Evolutionary conservation across 1,140 invertebrate genomes (phyloP).

Genomic region (Leptonema lineaticorne): DNA sequence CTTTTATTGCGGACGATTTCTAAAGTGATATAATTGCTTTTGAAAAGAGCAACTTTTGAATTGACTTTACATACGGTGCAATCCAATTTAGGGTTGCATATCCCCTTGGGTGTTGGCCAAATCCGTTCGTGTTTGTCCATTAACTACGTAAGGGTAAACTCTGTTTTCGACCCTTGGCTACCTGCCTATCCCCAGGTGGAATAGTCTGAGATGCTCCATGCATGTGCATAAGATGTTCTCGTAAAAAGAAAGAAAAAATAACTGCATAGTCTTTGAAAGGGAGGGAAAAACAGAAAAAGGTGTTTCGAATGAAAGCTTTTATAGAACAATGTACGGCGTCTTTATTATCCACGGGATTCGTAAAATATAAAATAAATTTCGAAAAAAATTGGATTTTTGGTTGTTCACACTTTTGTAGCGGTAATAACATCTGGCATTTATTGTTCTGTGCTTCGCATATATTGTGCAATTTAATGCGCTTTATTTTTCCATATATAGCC

Average conservation of each 20-base stretch:
- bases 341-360: slow-evolving; percentile 12
- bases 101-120: slow-evolving; percentile 14
- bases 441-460: not conserved
- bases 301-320: too few relatives aligned
- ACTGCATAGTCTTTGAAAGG: too few relatives aligned
- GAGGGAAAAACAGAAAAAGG: too few relatives aligned
- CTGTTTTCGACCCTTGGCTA: slow-evolving; percentile 3
- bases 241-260: too few relatives aligned
- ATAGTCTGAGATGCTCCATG: not conserved
- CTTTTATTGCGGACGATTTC: too few relatives aligned
- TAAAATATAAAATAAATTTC: not conserved
- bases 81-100: slow-evolving; percentile 21
- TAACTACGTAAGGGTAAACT: not conserved
- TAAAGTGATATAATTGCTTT: not conserved
- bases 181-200: slow-evolving; percentile 16
- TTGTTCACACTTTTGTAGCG: not conserved
- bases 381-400: slow-evolving; percentile 3
- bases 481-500: too few relatives aligned
- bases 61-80: slow-evolving; percentile 22
- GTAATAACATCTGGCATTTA: too few relatives aligned
- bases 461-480: not conserved
- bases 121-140: slow-evolving; percentile 19
- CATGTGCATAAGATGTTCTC: not conserved
- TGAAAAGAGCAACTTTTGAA: slow-evolving; percentile 25
- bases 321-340: too few relatives aligned